Evolutionary conservation across 2,888 invertebrate species (phyloP).

Genomic region (Dryocosmus kuriphilus): DNA sequence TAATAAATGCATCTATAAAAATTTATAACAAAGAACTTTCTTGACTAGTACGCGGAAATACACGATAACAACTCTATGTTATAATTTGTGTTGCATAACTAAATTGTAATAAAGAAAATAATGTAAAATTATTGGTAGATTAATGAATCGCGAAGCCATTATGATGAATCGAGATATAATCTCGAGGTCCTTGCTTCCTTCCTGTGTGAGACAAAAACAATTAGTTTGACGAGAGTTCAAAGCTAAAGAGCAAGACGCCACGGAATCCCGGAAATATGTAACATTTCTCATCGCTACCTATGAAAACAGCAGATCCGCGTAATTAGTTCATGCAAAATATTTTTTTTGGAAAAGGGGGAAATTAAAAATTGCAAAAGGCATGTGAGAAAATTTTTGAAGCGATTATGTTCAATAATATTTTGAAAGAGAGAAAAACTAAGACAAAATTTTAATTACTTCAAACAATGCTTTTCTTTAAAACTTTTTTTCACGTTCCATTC

Average conservation of each 20-base stretch:
- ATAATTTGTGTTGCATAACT: constrained; percentile 1
- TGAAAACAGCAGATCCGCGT: not conserved
- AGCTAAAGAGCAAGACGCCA: constrained; percentile 17
- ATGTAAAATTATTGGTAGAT: not conserved
- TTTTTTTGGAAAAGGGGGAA: not conserved
- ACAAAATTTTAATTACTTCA: too few species aligned
- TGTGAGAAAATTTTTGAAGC: too few species aligned
- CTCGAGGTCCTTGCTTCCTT: constrained; percentile 39
- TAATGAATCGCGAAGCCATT: constrained; percentile 6
- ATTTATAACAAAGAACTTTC: not conserved
- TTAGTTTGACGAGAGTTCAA: constrained; percentile 38
- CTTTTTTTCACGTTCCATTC: too few species aligned
- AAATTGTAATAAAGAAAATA: not conserved
- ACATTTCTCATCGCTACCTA: not conserved
- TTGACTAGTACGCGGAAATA: not conserved
- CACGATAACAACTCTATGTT: not conserved
- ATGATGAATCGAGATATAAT: constrained; percentile 19
- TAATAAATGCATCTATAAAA: not conserved
- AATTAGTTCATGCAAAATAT: not conserved
- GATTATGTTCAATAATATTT: too few species aligned
- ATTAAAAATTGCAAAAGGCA: too few species aligned
- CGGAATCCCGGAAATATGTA: constrained; percentile 27
- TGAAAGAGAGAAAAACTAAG: too few species aligned
- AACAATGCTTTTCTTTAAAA: too few species aligned
- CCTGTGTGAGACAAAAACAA: constrained; percentile 1